A percentile compares a stretch with the other conserved stretches of the same genome.
Evolutionary conservation across 2,113 vertebrate genomes (phyloP).

Genomic region (Trogon melanurus): DNA sequence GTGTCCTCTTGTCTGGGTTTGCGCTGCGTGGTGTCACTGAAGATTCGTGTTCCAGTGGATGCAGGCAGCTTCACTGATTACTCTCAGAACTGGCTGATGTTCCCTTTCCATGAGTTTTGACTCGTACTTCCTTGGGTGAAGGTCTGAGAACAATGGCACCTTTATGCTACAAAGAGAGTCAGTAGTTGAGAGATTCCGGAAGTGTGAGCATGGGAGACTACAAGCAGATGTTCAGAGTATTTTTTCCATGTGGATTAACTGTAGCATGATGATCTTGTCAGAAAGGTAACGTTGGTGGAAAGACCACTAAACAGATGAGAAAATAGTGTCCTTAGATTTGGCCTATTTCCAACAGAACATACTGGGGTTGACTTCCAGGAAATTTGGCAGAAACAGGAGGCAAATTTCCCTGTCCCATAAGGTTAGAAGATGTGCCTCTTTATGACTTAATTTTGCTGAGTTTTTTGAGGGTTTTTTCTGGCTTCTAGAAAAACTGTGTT

Average conservation of each 20-base stretch:
- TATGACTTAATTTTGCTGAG: neutral
- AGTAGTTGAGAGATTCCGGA: neutral
- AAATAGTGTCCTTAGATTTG: neutral
- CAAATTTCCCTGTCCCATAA: neutral
- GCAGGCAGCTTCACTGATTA: neutral
- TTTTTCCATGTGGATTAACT: neutral
- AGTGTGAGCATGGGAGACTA: neutral
- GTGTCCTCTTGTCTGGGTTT: neutral
- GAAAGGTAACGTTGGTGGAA: neutral
- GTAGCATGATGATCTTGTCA: neutral
- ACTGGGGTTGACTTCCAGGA: neutral
- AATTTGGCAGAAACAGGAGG: neutral
- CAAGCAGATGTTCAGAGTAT: neutral
- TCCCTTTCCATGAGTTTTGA: neutral
- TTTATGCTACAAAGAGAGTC: neutral
- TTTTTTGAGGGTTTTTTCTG: neutral
- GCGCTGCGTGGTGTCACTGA: too few species aligned
- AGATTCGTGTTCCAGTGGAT: neutral
- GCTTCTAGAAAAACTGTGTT: neutral
- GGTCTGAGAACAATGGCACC: neutral
- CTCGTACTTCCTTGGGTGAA: neutral
- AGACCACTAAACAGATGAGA: neutral
- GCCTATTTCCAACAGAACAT: neutral
- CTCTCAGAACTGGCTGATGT: neutral
- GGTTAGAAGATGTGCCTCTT: neutral